Evolutionary conservation across 2,113 vertebrate species (phyloP).

Genomic region (Dolichotis patagonum): DNA sequence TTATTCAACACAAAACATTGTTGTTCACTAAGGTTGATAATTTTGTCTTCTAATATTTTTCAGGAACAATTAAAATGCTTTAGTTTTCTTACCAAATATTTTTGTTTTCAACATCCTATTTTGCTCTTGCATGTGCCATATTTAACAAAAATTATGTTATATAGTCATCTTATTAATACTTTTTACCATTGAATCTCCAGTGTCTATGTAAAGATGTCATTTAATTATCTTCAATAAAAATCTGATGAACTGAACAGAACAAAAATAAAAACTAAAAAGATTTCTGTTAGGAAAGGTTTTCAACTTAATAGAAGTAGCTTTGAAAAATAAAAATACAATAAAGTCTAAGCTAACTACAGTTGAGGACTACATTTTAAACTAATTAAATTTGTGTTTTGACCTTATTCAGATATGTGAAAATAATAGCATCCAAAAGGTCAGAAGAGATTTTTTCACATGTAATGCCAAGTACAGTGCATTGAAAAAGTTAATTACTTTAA

Average conservation of each 20-base stretch:
- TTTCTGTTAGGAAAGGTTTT: not conserved
- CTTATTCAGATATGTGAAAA: not conserved
- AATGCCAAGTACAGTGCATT: not conserved
- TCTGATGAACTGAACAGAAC: not conserved
- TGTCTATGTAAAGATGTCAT: not conserved
- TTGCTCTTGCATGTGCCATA: not conserved
- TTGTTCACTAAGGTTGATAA: not conserved
- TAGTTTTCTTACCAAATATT: not conserved
- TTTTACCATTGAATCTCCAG: conserved; percentile 21
- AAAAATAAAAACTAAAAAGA: not conserved
- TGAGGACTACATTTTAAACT: not conserved
- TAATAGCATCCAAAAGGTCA: not conserved
- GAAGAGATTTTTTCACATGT: accelerated
- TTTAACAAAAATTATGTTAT: not conserved
- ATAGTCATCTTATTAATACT: not conserved
- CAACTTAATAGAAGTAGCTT: not conserved
- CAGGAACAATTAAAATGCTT: not conserved
- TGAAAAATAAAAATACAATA: not conserved
- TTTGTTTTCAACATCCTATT: not conserved
- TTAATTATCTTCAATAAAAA: not conserved
- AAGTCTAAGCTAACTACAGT: not conserved
- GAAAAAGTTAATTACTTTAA: not conserved
- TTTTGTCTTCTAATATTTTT: not conserved
- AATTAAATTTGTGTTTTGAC: not conserved
- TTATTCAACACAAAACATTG: not conserved